Conservation (phyloP, 2,113 vertebrate genomes). For the Aramus guarauna region DNA sequence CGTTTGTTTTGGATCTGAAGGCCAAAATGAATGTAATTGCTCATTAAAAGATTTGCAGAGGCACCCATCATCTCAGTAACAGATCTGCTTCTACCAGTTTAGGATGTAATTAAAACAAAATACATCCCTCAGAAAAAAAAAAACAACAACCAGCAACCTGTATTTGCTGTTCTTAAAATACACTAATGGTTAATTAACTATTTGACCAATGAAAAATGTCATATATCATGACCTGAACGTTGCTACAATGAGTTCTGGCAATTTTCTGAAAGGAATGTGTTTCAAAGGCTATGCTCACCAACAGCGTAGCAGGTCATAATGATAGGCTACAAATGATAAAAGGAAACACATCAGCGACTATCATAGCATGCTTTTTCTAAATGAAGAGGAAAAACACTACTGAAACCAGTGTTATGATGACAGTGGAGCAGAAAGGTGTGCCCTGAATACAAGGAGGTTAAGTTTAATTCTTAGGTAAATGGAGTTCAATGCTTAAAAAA, state of each 20-base stretch:
- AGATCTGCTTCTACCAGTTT: background rate
- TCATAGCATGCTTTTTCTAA: background rate
- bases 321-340: background rate
- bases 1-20: background rate
- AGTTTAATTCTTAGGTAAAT: background rate
- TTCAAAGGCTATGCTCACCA: background rate
- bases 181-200: background rate
- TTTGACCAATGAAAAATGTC: background rate
- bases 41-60: background rate
- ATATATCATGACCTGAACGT: background rate
- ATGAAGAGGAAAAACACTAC: background rate
- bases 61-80: background rate
- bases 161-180: background rate
- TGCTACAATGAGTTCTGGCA: background rate
- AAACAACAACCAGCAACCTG: background rate
- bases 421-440: background rate
- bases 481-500: background rate
- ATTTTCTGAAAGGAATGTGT: background rate
- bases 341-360: background rate
- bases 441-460: background rate
- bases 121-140: background rate
- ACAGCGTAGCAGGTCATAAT: accelerated
- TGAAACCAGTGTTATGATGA: background rate
- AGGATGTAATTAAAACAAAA: background rate
- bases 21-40: background rate